Percentiles rank a stretch among this genome's conserved stretches.
Evolutionary conservation across 2,888 invertebrate species (phyloP).

Genomic region (Cynaeus angustus): DNA sequence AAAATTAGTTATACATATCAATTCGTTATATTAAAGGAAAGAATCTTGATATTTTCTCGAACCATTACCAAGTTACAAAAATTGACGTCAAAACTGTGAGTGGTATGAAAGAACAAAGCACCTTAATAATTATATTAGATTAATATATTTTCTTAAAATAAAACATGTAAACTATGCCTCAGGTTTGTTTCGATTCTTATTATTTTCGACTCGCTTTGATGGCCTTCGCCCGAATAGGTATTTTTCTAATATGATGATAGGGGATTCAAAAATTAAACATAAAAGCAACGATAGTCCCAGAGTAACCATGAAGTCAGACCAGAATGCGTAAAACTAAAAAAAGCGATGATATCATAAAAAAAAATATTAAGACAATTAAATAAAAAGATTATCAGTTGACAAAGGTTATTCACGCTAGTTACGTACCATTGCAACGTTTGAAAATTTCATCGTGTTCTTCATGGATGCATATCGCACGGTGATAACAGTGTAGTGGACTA

Average conservation of each 20-base stretch:
- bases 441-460: constrained; percentile 17
- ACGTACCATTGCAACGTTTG: constrained; percentile 6
- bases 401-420: too few species aligned
- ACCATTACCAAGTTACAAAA: too few species aligned
- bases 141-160: too few species aligned
- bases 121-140: too few species aligned
- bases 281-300: constrained; percentile 36
- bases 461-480: constrained; percentile 24
- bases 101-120: too few species aligned
- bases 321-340: constrained; percentile 12
- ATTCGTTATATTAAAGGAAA: too few species aligned
- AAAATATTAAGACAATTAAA: too few species aligned
- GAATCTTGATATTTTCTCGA: too few species aligned
- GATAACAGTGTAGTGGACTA: constrained; percentile 67
- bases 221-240: not conserved
- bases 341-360: not conserved
- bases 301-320: constrained; percentile 43
- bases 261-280: constrained; percentile 51
- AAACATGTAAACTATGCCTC: not conserved
- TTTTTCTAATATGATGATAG: constrained; percentile 26
- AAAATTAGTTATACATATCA: too few species aligned
- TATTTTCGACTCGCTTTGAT: not conserved
- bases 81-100: too few species aligned
- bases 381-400: too few species aligned
- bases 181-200: not conserved